Percentiles rank a stretch among this genome's conserved stretches.
These are phyloP conservation scores for Armadillidium nasatum DNA, from an alignment of 1,140 invertebrate genomes.

Conservation along the genomic window DNA sequence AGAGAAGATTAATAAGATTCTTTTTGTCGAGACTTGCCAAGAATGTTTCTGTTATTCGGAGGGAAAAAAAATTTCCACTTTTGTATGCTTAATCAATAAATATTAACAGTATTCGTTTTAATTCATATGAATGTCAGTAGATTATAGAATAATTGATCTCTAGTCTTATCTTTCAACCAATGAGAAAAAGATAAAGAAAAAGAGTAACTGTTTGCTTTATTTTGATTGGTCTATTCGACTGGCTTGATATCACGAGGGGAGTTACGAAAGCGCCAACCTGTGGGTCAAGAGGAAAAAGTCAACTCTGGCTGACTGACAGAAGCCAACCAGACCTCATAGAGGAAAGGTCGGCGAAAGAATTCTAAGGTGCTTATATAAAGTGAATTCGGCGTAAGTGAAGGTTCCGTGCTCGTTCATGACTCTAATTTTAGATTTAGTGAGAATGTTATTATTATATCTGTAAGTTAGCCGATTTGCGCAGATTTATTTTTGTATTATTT, in stretches of 20 bases:
- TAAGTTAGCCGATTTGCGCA: not conserved
- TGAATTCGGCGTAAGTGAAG: not conserved
- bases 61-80: too few relatives aligned
- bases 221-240: not conserved
- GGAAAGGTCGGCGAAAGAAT: not conserved
- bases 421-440: not conserved
- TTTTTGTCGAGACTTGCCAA: too few relatives aligned
- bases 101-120: slow-evolving; percentile 2
- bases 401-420: not conserved
- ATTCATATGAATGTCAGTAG: slow-evolving; percentile 8
- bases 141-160: slow-evolving; percentile 6
- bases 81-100: not conserved
- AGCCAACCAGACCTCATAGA: not conserved
- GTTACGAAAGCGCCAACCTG: not conserved
- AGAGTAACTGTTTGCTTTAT: not conserved
- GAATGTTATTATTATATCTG: not conserved
- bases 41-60: too few relatives aligned
- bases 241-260: not conserved
- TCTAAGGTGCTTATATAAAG: not conserved
- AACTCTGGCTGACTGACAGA: not conserved
- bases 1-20: too few relatives aligned
- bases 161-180: not conserved
- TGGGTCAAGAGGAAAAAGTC: slow-evolving; percentile 2
- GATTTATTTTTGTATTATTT: not conserved
- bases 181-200: not conserved